A percentile compares a stretch with the other conserved stretches of the same genome.
Conservation (phyloP, 2,113 vertebrate genomes). For the Steatornis caripensis region DNA sequence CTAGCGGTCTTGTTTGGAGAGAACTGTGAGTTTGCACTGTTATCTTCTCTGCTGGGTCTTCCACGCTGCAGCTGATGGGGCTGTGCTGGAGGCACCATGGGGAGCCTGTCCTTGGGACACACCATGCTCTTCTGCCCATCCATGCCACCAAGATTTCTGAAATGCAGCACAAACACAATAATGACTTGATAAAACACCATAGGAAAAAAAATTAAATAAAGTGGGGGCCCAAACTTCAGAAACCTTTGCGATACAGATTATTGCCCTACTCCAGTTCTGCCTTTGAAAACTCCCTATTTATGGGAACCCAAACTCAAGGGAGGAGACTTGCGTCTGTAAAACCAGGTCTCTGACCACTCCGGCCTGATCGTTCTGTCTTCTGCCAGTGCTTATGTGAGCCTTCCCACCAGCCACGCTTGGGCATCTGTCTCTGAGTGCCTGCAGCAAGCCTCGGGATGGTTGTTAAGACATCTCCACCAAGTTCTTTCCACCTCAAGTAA, state of each 20-base stretch:
- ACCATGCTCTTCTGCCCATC: not conserved
- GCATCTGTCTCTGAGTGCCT: not conserved
- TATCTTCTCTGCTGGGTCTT: not conserved
- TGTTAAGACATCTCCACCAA: not conserved
- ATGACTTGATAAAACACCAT: not conserved
- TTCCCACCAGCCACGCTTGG: not conserved
- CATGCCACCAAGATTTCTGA: not conserved
- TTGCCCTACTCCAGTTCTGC: not conserved
- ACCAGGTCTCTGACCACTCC: not conserved
- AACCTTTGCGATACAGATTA: not conserved
- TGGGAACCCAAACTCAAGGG: not conserved
- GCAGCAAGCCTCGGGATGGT: accelerated
- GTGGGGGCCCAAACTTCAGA: not conserved
- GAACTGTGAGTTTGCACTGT: not conserved
- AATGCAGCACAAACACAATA: not conserved
- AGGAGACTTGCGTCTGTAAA: not conserved
- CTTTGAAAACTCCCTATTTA: not conserved
- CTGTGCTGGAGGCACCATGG: not conserved
- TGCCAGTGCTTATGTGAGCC: not conserved
- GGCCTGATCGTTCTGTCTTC: not conserved
- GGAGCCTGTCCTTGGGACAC: not conserved
- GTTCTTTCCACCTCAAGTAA: not conserved
- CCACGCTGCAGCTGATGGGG: not conserved
- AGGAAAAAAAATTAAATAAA: not conserved
- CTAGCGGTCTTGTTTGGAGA: not conserved